Conservation (phyloP, 2,113 vertebrate species). For the Trogon surrucura region DNA sequence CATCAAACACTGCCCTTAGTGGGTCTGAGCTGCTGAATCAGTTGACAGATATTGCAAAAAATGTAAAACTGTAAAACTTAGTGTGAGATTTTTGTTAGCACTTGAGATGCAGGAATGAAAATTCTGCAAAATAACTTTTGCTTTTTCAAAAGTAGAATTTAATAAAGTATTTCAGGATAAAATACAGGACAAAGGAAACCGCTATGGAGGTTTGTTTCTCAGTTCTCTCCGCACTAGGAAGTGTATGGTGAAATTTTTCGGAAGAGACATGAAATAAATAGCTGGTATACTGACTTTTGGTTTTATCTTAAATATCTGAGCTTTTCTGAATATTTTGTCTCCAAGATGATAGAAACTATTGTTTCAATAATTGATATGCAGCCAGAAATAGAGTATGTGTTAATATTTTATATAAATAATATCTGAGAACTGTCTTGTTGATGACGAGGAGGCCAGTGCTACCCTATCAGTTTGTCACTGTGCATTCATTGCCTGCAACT, state of each 20-base stretch:
- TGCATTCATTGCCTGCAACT: not conserved
- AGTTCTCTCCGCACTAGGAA: not conserved
- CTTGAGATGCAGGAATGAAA: not conserved
- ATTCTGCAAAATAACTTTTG: not conserved
- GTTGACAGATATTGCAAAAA: not conserved
- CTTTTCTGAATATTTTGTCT: not conserved
- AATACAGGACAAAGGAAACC: not conserved
- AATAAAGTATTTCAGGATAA: not conserved
- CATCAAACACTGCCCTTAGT: not conserved
- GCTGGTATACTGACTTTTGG: not conserved
- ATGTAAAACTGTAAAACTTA: not conserved
- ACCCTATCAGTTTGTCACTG: not conserved
- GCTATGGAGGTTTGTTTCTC: not conserved
- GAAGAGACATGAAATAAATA: not conserved
- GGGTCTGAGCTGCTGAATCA: not conserved
- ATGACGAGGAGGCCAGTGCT: not conserved
- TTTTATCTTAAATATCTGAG: not conserved
- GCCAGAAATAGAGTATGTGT: not conserved
- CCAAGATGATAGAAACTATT: not conserved
- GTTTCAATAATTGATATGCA: not conserved
- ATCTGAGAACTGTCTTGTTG: not conserved
- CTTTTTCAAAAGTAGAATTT: not conserved
- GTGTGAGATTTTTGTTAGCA: not conserved
- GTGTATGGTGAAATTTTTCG: not conserved
- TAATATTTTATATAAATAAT: not conserved